Percentiles rank a stretch among this genome's conserved stretches.
phyloP scores from a whole-genome alignment of 2,113 vertebrate genomes.

The Sterna hirundo region DNA sequence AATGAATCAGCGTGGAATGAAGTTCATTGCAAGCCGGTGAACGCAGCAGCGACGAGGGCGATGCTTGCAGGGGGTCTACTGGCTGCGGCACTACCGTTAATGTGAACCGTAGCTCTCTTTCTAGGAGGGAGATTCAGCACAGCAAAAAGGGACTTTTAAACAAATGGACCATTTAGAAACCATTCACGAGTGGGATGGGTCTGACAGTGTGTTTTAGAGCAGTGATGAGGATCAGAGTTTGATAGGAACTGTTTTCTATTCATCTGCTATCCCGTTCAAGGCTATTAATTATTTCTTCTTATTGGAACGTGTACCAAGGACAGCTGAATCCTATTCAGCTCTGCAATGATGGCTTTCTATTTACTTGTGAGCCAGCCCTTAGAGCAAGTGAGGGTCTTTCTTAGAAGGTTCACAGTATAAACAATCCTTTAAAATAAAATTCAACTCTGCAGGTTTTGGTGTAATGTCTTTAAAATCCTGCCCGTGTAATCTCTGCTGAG shows the following conservation, averaged over 20 bases:
- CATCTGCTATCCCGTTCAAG: neutral
- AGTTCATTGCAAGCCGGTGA: neutral
- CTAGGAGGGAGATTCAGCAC: neutral
- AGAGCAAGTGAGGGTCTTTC: neutral
- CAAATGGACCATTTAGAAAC: neutral
- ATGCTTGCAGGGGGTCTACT: neutral
- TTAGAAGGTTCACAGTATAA: neutral
- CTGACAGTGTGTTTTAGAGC: neutral
- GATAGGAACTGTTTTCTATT: neutral
- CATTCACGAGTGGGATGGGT: neutral
- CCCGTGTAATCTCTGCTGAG: neutral
- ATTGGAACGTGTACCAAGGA: neutral
- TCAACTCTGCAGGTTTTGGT: neutral
- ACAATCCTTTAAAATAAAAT: neutral
- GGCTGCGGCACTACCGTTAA: neutral
- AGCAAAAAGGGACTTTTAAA: neutral
- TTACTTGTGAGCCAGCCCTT: neutral
- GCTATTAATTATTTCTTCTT: neutral
- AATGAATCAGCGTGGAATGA: neutral
- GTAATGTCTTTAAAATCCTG: neutral
- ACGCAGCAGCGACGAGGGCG: neutral
- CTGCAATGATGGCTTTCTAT: neutral
- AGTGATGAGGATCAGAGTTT: neutral
- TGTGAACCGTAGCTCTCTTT: neutral
- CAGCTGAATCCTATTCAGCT: neutral